Conservation (phyloP, 2,888 invertebrate species). For the Chrysina gloriosa region DNA sequence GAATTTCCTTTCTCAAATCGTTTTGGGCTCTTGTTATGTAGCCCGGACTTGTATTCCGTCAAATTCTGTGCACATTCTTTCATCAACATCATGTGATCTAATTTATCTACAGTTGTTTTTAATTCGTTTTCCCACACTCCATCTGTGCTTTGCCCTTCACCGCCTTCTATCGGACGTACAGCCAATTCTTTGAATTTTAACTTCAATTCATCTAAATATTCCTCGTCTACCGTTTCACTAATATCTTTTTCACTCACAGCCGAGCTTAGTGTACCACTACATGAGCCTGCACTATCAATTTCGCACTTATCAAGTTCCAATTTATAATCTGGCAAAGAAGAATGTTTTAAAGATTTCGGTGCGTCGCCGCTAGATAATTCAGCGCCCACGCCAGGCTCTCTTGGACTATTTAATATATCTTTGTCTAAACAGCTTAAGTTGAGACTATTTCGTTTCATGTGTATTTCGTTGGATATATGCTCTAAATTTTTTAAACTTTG, state of each 20-base stretch:
- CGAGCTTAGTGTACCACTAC: constrained; percentile 67
- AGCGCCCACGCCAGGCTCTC: constrained; percentile 76
- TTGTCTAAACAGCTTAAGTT: constrained; percentile 52
- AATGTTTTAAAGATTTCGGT: constrained; percentile 3
- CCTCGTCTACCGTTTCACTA: constrained; percentile 61
- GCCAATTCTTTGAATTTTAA: constrained; percentile 79
- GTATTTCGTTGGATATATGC: constrained; percentile 92
- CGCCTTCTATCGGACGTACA: constrained; percentile 79
- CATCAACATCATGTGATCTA: constrained; percentile 78
- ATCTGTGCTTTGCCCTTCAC: constrained; percentile 73
- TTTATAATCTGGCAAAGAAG: constrained; percentile 67
- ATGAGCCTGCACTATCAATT: constrained; percentile 67
- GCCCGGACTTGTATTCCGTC: constrained; percentile 54
- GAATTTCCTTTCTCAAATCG: constrained; percentile 1
- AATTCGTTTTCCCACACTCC: constrained; percentile 81
- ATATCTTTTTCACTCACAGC: constrained; percentile 67
- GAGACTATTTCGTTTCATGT: constrained; percentile 73
- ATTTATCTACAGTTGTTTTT: constrained; percentile 78
- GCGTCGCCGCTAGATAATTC: constrained; percentile 63
- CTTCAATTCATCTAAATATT: constrained; percentile 75
- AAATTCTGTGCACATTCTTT: constrained; percentile 73
- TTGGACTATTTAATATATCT: constrained; percentile 68
- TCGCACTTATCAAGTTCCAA: constrained; percentile 71
- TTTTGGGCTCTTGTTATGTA: constrained; percentile 33
- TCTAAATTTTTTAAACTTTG: constrained; percentile 86